Conservation (phyloP, 2,797 vertebrate species). For the Muraenolepis orangiensis region DNA sequence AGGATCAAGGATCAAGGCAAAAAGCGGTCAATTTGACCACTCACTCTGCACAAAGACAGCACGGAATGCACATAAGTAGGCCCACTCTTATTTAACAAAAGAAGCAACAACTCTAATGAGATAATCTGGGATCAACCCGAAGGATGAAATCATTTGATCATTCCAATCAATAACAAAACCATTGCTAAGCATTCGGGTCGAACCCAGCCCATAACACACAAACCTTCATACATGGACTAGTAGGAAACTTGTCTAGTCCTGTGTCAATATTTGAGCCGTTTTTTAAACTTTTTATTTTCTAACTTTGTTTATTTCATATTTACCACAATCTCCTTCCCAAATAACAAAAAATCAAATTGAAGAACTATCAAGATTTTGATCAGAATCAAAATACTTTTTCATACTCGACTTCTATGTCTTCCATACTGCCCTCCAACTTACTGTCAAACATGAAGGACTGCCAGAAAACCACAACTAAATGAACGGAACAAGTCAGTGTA, state of each 20-base stretch:
- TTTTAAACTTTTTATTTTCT: neutral
- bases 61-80: conserved; percentile 84
- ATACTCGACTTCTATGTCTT: too few species aligned
- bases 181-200: neutral
- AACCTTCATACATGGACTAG: neutral
- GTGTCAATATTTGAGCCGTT: neutral
- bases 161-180: conserved; percentile 45
- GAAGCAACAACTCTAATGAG: conserved; percentile 66
- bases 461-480: too few species aligned
- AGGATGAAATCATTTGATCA: conserved; percentile 72
- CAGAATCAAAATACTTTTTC: too few species aligned
- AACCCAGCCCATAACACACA: conserved; percentile 61
- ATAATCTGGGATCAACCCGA: conserved; percentile 78
- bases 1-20: conserved; percentile 80
- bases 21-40: conserved; percentile 78
- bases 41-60: conserved; percentile 82
- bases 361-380: too few species aligned
- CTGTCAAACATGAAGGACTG: neutral
- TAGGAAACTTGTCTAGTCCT: neutral
- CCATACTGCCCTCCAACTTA: neutral
- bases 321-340: too few species aligned
- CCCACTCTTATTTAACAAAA: conserved; percentile 76
- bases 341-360: too few species aligned
- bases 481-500: too few species aligned
- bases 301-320: too few species aligned